These are phyloP conservation scores for Acleris sparsana DNA, from an alignment of 2,888 invertebrate species.

Conservation along the genomic window DNA sequence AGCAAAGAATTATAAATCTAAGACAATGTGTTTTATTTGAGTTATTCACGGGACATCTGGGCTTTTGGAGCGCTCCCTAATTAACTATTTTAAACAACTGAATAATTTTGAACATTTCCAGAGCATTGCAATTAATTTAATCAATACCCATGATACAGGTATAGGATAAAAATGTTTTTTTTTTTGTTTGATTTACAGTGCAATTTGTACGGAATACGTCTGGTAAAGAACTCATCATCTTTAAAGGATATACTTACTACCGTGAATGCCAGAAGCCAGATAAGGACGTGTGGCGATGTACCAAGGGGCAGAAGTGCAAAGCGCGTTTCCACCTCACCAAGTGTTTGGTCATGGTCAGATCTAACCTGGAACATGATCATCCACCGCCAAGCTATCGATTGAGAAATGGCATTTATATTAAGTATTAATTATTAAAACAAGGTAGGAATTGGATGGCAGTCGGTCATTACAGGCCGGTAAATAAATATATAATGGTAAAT, in stretches of 20 bases:
- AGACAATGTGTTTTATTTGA: too few species aligned
- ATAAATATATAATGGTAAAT: too few species aligned
- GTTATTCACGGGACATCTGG: too few species aligned
- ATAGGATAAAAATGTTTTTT: neutral
- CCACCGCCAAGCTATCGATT: neutral
- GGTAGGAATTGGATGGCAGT: too few species aligned
- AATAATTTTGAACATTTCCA: too few species aligned
- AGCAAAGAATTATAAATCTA: too few species aligned
- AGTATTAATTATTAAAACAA: neutral
- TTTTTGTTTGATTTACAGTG: constrained; percentile 13
- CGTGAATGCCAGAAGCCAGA: constrained; percentile 1
- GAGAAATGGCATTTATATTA: neutral
- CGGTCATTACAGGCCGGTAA: too few species aligned
- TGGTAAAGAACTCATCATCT: constrained; percentile 19
- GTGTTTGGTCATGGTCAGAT: neutral
- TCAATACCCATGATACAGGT: too few species aligned
- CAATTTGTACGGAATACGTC: constrained; percentile 7
- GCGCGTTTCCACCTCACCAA: constrained; percentile 27
- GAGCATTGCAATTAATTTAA: too few species aligned
- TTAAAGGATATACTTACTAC: constrained; percentile 11
- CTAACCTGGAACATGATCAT: constrained; percentile 16
- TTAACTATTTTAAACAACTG: too few species aligned
- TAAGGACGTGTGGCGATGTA: constrained; percentile 28
- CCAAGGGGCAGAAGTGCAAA: constrained; percentile 17
- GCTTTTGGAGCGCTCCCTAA: too few species aligned